Conservation (phyloP, 2,113 vertebrate species). For the Thermophis baileyi region DNA sequence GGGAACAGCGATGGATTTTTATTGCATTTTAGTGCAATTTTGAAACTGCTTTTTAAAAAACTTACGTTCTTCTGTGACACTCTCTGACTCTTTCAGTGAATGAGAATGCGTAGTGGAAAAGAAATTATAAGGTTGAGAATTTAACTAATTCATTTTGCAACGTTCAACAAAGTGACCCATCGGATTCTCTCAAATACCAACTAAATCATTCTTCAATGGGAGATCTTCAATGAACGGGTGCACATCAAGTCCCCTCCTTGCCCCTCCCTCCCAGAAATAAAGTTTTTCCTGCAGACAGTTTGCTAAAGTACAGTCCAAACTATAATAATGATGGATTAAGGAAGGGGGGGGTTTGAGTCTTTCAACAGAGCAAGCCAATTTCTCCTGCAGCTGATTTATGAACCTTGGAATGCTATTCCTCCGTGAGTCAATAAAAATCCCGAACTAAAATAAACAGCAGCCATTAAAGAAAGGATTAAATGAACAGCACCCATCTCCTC, state of each 20-base stretch:
- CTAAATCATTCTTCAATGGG: neutral
- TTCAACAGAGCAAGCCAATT: slow-evolving; percentile 8
- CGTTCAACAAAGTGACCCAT: neutral
- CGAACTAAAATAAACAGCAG: slow-evolving; percentile 62
- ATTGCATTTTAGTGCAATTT: neutral
- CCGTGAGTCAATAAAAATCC: slow-evolving; percentile 42
- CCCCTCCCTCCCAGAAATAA: neutral
- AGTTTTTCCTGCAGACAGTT: neutral
- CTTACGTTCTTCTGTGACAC: neutral
- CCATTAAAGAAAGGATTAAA: slow-evolving; percentile 57
- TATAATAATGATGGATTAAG: neutral
- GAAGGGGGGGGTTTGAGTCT: neutral
- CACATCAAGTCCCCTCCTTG: neutral
- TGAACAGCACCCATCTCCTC: slow-evolving; percentile 48
- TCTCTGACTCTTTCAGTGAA: neutral
- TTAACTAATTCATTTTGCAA: neutral
- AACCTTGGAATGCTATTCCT: slow-evolving; percentile 29
- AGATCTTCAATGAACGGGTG: neutral
- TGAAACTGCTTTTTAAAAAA: neutral
- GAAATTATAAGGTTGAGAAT: neutral
- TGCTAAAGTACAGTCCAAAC: neutral
- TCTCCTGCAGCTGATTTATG: slow-evolving; percentile 43
- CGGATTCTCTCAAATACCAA: neutral
- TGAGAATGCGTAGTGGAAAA: neutral
- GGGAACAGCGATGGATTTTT: neutral